Base-by-base conservation (phyloP, 2,888 invertebrate genomes). In the Heliconius charithonia region DNA sequence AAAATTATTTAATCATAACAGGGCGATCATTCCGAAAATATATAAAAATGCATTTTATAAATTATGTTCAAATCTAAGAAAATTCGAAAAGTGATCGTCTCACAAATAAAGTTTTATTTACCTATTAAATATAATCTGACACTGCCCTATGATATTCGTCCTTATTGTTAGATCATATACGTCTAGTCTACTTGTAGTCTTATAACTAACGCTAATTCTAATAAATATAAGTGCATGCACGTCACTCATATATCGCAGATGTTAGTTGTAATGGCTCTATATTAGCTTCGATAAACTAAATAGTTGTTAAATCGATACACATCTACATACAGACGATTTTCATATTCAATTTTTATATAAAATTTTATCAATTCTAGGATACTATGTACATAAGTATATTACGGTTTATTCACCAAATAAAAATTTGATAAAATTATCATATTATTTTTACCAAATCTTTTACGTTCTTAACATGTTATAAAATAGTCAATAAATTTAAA, bases 401-500 rank as follows among this genome's bases (percentile, higher is more conserved):
- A 37, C n/a, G 67, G n/a, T 37, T 41, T n/a, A 41, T 12, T 67
- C n/a, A 67, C n/a, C 41, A 41, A 41, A 56, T 56, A 32, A 56
- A 56, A 56, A 19, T 32, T n/a, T 59, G 29, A 6, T 32, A 59
- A 72, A 59, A 32, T 71, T 32, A 56, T 12, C 32, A 59, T 22
- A 59, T 9, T 59, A 37, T 59, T 37, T 32, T 72, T n/a, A 72
- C 32, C 56, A 59, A 72, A 72, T 9, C 13, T 13, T 56, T 25
- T 25, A 72, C 7, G n/a, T n/a, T 41, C 67, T 41, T 67, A 67
- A 67, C 41, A 56, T 25, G 13, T n/a, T 59, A 72, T n/a, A 72
- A 72, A 72, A 59, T 59, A 59, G 29, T 59, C n/a, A 59, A 72
- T 72, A 59, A n/a, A 10, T 71, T 71, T 72, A 72, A 41, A 72